Evolutionary conservation across 92 coral and sea anemone species (phyloP).

Genomic region (Parazoanthus swiftii): DNA sequence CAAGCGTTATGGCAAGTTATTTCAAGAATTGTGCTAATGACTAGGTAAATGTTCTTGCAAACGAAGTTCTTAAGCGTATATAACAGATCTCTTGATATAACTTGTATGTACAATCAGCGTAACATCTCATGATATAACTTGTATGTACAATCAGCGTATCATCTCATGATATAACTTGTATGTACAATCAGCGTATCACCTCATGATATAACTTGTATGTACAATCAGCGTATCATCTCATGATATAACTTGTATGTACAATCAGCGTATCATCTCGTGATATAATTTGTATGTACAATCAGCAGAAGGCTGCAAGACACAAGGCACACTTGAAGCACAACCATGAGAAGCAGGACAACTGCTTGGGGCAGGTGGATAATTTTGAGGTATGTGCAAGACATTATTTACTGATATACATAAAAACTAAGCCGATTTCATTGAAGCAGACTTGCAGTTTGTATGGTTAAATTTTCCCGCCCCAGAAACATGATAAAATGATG

Average conservation of each 20-base stretch:
- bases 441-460: neutral
- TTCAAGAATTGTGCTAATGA: neutral
- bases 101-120: neutral
- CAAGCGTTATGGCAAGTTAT: neutral
- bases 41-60: neutral
- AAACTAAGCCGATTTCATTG: neutral
- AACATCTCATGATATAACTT: neutral
- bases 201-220: neutral
- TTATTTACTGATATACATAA: neutral
- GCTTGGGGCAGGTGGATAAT: neutral
- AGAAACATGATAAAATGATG: neutral
- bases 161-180: neutral
- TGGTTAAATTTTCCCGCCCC: neutral
- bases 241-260: neutral
- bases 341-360: neutral
- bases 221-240: neutral
- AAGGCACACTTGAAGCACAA: neutral
- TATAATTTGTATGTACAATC: neutral
- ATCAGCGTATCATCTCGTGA: too few species aligned
- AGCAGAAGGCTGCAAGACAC: slow-evolving; percentile 3
- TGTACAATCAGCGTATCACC: neutral
- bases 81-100: neutral
- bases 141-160: neutral
- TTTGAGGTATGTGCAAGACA: slow-evolving; percentile 8
- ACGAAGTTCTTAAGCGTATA: neutral